These are phyloP conservation scores for Cosmorhoe ocellata DNA, from an alignment of 2,888 invertebrate species.

Conservation along the genomic window DNA sequence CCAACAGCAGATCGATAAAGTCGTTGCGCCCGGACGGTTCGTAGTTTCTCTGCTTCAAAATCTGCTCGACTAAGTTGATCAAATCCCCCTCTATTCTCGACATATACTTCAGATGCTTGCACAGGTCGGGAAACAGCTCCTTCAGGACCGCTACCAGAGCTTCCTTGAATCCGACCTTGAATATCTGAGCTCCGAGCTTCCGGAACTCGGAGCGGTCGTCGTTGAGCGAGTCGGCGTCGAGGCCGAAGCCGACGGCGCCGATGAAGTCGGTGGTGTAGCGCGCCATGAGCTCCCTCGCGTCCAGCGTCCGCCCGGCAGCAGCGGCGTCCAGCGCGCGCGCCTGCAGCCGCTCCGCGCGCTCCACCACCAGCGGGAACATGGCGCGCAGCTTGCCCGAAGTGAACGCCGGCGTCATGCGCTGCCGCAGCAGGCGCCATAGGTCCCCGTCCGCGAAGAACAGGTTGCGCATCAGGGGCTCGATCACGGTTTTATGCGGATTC, in stretches of 20 bases:
- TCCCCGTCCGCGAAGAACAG: constrained; percentile 63
- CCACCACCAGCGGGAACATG: constrained; percentile 63
- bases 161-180: constrained; percentile 38
- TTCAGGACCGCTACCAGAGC: constrained; percentile 44
- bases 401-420: constrained; percentile 64
- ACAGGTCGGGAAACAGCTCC: constrained; percentile 48
- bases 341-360: constrained; percentile 55
- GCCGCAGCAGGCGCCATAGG: constrained; percentile 59
- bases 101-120: constrained; percentile 45
- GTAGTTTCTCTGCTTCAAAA: constrained; percentile 52
- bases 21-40: constrained; percentile 54
- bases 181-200: constrained; percentile 53
- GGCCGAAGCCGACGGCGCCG: constrained; percentile 61
- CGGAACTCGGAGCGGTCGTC: constrained; percentile 56
- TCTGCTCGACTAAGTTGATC: constrained; percentile 47
- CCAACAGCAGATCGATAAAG: constrained; percentile 57
- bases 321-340: constrained; percentile 43
- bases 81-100: constrained; percentile 47
- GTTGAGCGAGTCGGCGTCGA: constrained; percentile 56
- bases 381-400: constrained; percentile 60
- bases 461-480: constrained; percentile 57
- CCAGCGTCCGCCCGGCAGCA: constrained; percentile 38
- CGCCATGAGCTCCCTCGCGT: constrained; percentile 63
- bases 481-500: constrained; percentile 25
- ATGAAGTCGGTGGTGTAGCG: constrained; percentile 64